Evolutionary conservation across 1,140 invertebrate species (phyloP).

Genomic region (Choristoneura fumiferana): DNA sequence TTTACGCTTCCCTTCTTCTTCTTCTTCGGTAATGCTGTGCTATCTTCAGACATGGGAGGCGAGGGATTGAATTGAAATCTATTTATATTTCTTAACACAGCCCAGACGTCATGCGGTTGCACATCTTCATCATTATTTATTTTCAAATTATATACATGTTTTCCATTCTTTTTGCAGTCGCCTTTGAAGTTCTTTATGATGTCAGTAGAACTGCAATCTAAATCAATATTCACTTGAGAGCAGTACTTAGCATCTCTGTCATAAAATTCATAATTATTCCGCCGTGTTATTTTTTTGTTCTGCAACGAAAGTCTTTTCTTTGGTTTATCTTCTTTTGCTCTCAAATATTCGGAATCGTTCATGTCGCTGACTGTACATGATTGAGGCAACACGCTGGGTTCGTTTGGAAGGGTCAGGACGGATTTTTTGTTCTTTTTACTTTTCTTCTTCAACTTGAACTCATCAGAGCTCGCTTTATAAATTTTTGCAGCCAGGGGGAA

Average conservation of each 20-base stretch:
- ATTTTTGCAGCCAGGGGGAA: conserved; percentile 53
- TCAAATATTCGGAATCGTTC: conserved; percentile 59
- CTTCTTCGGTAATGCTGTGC: conserved; percentile 34
- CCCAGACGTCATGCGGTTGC: conserved; percentile 53
- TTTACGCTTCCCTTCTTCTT: conserved; percentile 30
- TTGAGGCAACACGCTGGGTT: conserved; percentile 39
- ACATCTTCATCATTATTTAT: conserved; percentile 22
- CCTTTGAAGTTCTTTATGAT: conserved; percentile 43
- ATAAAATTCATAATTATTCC: conserved; percentile 40
- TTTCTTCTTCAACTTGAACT: conserved; percentile 44
- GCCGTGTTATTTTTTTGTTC: conserved; percentile 28
- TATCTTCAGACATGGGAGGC: conserved; percentile 51
- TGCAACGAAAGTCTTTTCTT: conserved; percentile 37
- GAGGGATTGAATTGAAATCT: conserved; percentile 54
- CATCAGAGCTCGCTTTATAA: conserved; percentile 63
- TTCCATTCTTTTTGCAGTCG: conserved; percentile 29
- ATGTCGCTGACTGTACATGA: conserved; percentile 61
- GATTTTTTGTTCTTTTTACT: conserved; percentile 55
- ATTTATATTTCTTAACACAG: conserved; percentile 57
- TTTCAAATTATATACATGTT: conserved; percentile 24
- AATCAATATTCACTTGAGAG: conserved; percentile 43
- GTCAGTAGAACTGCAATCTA: conserved; percentile 54
- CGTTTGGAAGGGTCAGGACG: conserved; percentile 56
- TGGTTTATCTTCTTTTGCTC: conserved; percentile 30
- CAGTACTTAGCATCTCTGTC: conserved; percentile 49